Base-by-base conservation (phyloP, 2,113 vertebrate species). In the Eulemur rufifrons region DNA sequence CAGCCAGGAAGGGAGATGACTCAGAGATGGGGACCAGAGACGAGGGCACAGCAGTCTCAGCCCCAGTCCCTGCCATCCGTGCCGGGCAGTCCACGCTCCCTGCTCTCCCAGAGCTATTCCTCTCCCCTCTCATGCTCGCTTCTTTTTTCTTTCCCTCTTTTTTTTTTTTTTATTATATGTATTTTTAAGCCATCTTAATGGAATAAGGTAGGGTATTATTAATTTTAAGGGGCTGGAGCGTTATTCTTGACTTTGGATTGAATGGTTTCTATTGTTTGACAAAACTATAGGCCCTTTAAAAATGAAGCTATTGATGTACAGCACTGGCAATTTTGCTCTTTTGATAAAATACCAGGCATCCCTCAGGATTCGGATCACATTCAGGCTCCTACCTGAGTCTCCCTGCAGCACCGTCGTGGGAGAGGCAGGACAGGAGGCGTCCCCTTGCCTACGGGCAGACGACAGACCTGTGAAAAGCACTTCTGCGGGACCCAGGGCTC, bases 31-130 rank as follows among this genome's bases (percentile, higher is more conserved):
- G 3, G 3, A 8, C 9, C 29, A 56, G 54, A 56, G 54, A 56
- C 6, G 20, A 20, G 59, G 0, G 10, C 32, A 32, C 29, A 0
- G 73, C 9, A 0, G 56, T 12, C 15, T 21, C 18, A 1, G n/a
- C 66, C 47, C 1, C 34, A 10, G 12, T n/a, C 32, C 1, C 69
- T 0, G 12, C 9, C 34, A 27, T 23, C 37, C 0, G 0, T 7
- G 6, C 29, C 0, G 6, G 6, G 21, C 8, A 1, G 13, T 8
- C n/a, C 6, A 1, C 0, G 0, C 42, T 13, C 54, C 50, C 0
- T 34, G 45, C 63, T 10, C 63, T 6, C 1, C 2, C 34, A 2
- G 2, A 11, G 20, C 27, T 4, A 34, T 13, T 21, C 6, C 18
- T 0, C 39, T 17, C 64, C 3, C 54, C 56, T 34, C 54, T 17